These are phyloP conservation scores for Tamandua tetradactyla DNA, from an alignment of 2,797 vertebrate species.

Conservation along the genomic window DNA sequence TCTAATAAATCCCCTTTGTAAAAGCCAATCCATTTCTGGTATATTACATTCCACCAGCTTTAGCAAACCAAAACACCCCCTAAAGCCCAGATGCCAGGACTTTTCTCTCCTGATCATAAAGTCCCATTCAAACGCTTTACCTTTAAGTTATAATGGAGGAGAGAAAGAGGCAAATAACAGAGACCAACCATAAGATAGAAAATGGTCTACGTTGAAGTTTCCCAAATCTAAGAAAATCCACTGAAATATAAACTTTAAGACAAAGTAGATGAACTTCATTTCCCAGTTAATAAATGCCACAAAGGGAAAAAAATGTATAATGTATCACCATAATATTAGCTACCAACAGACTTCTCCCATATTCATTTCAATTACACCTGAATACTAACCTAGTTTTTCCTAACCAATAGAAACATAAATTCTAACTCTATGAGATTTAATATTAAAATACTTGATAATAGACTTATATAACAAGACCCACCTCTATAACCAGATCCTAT, in stretches of 20 bases:
- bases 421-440: not conserved
- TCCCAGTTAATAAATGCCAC: not conserved
- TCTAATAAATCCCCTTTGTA: no score
- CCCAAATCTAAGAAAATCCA: not conserved
- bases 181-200: not conserved
- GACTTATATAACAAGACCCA: not conserved
- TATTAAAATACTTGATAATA: constrained; percentile 5
- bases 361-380: not conserved
- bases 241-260: not conserved
- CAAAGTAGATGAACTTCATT: not conserved
- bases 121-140: not conserved
- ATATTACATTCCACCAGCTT: no score
- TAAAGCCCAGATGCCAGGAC: not conserved
- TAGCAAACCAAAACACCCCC: no score
- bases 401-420: not conserved
- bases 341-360: not conserved
- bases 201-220: not conserved
- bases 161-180: no score
- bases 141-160: not conserved
- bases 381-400: no score
- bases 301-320: not conserved
- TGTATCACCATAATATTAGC: not conserved
- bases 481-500: constrained; percentile 32
- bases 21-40: no score
- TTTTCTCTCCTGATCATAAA: not conserved